phyloP scores from a whole-genome alignment of 2,797 vertebrate genomes.

The Silurus aristotelis region DNA sequence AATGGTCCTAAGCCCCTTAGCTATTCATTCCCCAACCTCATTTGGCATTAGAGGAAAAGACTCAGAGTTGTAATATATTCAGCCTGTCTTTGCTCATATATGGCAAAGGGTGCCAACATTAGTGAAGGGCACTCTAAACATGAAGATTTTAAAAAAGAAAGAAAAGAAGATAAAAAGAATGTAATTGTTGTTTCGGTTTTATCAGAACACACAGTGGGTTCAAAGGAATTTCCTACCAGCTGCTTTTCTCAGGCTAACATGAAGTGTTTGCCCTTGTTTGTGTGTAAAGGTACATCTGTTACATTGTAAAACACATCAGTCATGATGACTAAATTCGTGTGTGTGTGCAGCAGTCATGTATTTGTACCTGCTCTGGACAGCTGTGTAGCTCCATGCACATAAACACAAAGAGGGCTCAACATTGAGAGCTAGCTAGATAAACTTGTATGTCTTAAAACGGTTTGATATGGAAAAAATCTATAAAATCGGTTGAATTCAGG shows the following conservation, averaged over 20 bases:
- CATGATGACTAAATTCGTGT: background rate
- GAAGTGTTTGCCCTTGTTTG: background rate
- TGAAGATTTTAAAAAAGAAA: background rate
- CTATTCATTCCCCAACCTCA: no score
- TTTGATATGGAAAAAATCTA: background rate
- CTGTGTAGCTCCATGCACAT: background rate
- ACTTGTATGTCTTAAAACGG: background rate
- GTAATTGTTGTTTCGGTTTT: background rate
- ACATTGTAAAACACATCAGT: slow-evolving; percentile 42
- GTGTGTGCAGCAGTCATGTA: slow-evolving; percentile 32
- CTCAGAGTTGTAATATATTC: no score
- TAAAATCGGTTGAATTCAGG: background rate
- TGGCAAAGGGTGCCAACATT: no score
- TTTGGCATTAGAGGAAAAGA: no score
- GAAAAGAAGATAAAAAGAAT: background rate
- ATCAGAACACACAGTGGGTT: background rate
- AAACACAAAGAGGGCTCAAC: background rate
- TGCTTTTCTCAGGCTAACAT: background rate
- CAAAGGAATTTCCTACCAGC: slow-evolving; percentile 1
- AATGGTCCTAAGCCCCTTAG: no score
- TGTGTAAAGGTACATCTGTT: slow-evolving; percentile 21
- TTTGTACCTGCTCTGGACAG: slow-evolving; percentile 34
- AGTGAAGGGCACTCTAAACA: no score
- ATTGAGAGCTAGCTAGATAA: background rate
- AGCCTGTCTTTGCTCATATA: no score